Conservation (phyloP, 2,888 invertebrate genomes). For the Drosophila austrosaltans region DNA sequence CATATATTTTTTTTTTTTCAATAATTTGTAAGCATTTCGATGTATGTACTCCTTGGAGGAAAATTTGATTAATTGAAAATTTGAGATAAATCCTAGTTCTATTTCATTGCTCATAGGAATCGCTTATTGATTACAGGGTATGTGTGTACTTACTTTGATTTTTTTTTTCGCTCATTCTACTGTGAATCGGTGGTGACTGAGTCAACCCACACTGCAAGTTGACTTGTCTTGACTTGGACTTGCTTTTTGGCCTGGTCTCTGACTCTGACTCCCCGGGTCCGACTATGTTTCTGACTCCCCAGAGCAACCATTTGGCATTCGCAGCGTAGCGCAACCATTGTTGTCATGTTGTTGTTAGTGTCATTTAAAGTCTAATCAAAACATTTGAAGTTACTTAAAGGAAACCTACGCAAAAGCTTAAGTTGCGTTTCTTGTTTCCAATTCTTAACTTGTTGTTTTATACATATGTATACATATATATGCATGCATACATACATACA, state of each 20-base stretch:
- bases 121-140: not conserved
- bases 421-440: constrained; percentile 78
- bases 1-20: no score
- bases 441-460: constrained; percentile 69
- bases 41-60: no score
- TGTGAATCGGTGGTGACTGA: constrained; percentile 12
- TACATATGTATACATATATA: constrained; percentile 8
- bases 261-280: constrained; percentile 13
- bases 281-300: constrained; percentile 12
- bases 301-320: constrained; percentile 54
- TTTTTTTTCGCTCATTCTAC: constrained; percentile 2
- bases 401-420: constrained; percentile 76
- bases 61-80: no score
- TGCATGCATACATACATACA: not conserved
- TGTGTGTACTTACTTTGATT: no score
- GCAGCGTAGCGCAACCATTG: constrained; percentile 23
- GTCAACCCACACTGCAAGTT: constrained; percentile 48
- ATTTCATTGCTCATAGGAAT: no score
- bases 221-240: constrained; percentile 50
- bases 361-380: constrained; percentile 78
- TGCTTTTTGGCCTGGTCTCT: constrained; percentile 7
- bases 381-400: constrained; percentile 77
- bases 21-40: no score
- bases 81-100: no score
- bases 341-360: constrained; percentile 52